Evolutionary conservation across 2,797 vertebrate species (phyloP).

Genomic region (Pelodytes ibericus): DNA sequence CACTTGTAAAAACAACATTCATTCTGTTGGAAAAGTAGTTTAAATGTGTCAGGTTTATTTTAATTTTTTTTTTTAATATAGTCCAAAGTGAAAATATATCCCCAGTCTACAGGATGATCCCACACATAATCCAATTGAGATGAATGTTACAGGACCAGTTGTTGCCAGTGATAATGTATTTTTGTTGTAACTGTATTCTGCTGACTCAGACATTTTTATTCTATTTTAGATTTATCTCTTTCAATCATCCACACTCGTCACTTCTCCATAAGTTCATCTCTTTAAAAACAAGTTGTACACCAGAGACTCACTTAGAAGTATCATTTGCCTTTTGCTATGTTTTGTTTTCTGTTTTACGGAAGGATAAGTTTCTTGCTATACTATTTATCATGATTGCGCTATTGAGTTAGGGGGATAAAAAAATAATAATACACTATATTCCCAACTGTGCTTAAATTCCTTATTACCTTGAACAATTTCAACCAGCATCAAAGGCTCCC

Average conservation of each 20-base stretch:
- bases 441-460: too few relatives aligned
- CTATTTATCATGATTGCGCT: too few relatives aligned
- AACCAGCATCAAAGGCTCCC: too few relatives aligned
- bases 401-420: too few relatives aligned
- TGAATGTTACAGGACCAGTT: constrained; percentile 21
- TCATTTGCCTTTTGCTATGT: too few relatives aligned
- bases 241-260: constrained; percentile 3
- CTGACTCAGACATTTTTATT: constrained; percentile 10
- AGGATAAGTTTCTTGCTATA: too few relatives aligned
- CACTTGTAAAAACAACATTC: background rate
- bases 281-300: too few relatives aligned
- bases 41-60: background rate
- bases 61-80: constrained; percentile 4
- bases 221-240: constrained; percentile 25
- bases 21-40: background rate
- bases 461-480: too few relatives aligned
- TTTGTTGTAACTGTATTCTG: constrained; percentile 25
- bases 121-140: background rate
- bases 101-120: constrained; percentile 6
- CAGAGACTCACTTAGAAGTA: too few relatives aligned
- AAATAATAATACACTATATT: too few relatives aligned
- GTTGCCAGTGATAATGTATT: constrained; percentile 31
- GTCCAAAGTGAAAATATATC: constrained; percentile 18
- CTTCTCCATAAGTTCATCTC: background rate
- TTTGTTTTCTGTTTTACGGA: too few relatives aligned